phyloP scores from a whole-genome alignment of 2,888 invertebrate genomes.

The Galerucella pusilla region DNA sequence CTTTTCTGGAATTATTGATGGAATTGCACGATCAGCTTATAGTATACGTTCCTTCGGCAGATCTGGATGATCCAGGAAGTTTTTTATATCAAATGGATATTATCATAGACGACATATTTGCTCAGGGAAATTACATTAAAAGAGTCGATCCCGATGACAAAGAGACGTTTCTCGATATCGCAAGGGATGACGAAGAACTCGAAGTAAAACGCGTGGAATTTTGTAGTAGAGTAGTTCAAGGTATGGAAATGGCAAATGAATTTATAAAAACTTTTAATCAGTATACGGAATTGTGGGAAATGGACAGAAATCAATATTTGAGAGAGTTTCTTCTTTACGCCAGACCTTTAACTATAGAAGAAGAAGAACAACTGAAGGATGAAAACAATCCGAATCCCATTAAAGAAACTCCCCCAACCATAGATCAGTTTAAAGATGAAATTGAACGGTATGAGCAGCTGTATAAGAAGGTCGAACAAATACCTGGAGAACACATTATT shows the following conservation, averaged over 20 bases:
- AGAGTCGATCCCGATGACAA: slow-evolving; percentile 69
- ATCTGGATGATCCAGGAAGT: slow-evolving; percentile 73
- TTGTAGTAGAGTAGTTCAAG: slow-evolving; percentile 59
- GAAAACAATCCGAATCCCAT: slow-evolving; percentile 48
- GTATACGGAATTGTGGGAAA: slow-evolving; percentile 84
- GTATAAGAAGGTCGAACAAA: slow-evolving; percentile 77
- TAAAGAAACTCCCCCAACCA: slow-evolving; percentile 72
- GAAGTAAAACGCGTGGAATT: slow-evolving; percentile 55
- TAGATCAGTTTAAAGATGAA: slow-evolving; percentile 81
- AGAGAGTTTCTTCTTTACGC: slow-evolving; percentile 82
- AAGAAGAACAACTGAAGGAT: slow-evolving; percentile 70
- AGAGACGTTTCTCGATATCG: slow-evolving; percentile 65
- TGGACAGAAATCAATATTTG: slow-evolving; percentile 81
- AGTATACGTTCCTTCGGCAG: slow-evolving; percentile 79
- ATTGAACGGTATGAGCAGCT: slow-evolving; percentile 86
- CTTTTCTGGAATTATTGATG: slow-evolving; percentile 82
- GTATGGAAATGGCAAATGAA: slow-evolving; percentile 62
- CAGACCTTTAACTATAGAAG: slow-evolving; percentile 77
- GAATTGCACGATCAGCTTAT: slow-evolving; percentile 80
- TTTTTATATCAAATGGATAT: slow-evolving; percentile 75
- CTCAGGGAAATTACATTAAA: slow-evolving; percentile 78
- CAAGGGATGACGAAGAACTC: slow-evolving; percentile 72
- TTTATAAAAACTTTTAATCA: slow-evolving; percentile 70
- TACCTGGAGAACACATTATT: slow-evolving; percentile 72
- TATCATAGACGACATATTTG: slow-evolving; percentile 81